A percentile compares a stretch with the other conserved stretches of the same genome.
Evolutionary conservation across 2,797 vertebrate species (phyloP).

Genomic region (Serranus cabrilla): DNA sequence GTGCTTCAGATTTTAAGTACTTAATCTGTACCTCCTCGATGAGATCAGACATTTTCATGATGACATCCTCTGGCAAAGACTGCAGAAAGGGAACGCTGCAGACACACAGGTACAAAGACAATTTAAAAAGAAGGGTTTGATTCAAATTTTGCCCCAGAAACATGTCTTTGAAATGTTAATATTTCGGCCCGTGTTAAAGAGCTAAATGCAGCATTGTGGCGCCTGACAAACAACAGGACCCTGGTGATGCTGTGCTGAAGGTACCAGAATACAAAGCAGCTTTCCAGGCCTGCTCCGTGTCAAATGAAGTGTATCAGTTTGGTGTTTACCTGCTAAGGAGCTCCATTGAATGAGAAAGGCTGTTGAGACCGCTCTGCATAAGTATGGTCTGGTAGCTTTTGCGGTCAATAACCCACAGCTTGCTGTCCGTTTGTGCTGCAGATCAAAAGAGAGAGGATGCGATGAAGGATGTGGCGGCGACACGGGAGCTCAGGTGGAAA

Average conservation of each 20-base stretch:
- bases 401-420: slow-evolving; percentile 86
- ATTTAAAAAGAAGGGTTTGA: not conserved
- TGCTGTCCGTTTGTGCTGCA: slow-evolving; percentile 83
- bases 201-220: not conserved
- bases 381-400: slow-evolving; percentile 82
- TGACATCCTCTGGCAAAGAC: slow-evolving; percentile 79
- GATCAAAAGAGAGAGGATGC: slow-evolving; percentile 46
- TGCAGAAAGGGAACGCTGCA: slow-evolving; percentile 83
- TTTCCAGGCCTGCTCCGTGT: not conserved
- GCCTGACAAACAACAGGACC: slow-evolving; percentile 20
- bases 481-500: slow-evolving; percentile 33
- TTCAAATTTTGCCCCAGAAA: not conserved
- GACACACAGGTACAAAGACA: slow-evolving; percentile 46
- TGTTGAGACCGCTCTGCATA: slow-evolving; percentile 75
- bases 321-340: slow-evolving; percentile 83
- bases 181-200: not conserved
- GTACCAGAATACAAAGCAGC: slow-evolving; percentile 30
- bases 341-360: slow-evolving; percentile 76
- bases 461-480: slow-evolving; percentile 28
- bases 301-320: slow-evolving; percentile 16
- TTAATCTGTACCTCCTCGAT: slow-evolving; percentile 82
- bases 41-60: slow-evolving; percentile 82
- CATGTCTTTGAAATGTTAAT: not conserved
- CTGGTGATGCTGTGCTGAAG: slow-evolving; percentile 5
- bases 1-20: slow-evolving; percentile 31